Evolutionary conservation across 2,888 invertebrate genomes (phyloP).

Genomic region (Coleophora deauratella): DNA sequence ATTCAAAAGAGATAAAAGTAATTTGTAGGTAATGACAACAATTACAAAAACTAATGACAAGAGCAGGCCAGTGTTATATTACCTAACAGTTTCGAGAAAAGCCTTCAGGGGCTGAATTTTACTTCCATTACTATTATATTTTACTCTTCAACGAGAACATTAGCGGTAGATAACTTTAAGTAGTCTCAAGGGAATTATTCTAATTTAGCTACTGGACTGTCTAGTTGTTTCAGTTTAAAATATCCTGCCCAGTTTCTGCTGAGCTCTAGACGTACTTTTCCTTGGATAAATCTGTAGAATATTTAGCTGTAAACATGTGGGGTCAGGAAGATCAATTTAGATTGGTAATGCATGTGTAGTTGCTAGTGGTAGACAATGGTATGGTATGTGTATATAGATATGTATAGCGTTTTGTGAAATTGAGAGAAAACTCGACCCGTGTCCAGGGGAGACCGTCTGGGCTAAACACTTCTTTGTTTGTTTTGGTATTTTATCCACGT

Average conservation of each 20-base stretch:
- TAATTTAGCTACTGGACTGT: conserved; percentile 56
- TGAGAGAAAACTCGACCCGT: conserved; percentile 50
- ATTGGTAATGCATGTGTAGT: conserved; percentile 38
- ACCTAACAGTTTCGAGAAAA: too few relatives aligned
- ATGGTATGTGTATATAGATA: conserved; percentile 12
- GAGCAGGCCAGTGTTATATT: too few relatives aligned
- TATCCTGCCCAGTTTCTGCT: conserved; percentile 33
- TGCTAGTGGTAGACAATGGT: conserved; percentile 39
- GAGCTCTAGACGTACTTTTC: conserved; percentile 32
- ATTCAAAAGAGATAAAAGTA: too few relatives aligned
- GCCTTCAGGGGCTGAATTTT: too few relatives aligned
- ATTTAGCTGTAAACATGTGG: conserved; percentile 2
- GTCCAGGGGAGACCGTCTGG: conserved; percentile 60
- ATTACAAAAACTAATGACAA: too few relatives aligned
- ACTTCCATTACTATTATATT: too few relatives aligned
- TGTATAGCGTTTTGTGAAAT: conserved; percentile 61
- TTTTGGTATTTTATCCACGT: conserved; percentile 27
- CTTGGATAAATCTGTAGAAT: conserved; percentile 18
- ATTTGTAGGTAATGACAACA: too few relatives aligned
- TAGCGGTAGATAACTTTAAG: conserved; percentile 41
- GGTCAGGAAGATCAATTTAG: conserved; percentile 26
- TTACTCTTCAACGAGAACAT: conserved; percentile 24
- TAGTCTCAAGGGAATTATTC: conserved; percentile 51
- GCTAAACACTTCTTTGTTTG: conserved; percentile 63
- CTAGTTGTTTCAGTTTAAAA: conserved; percentile 60